These are phyloP conservation scores for Clusia tigrina DNA, from an alignment of 2,888 invertebrate species.

Conservation along the genomic window DNA sequence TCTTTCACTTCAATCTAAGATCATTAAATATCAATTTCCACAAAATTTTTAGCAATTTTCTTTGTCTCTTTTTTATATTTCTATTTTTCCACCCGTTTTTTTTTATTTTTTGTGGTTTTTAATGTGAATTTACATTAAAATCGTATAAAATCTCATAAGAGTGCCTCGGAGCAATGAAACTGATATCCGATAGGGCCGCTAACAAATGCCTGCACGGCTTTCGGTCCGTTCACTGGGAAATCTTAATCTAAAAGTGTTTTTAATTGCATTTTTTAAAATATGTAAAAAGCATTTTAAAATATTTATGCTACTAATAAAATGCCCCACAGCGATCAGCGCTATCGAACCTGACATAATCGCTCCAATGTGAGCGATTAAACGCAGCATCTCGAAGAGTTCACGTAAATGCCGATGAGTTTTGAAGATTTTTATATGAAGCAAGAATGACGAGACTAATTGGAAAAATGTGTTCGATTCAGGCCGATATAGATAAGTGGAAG, in stretches of 20 bases:
- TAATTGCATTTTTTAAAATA: conserved; percentile 26
- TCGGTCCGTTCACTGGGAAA: neutral
- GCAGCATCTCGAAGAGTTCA: too few species aligned
- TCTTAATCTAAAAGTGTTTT: conserved; percentile 23
- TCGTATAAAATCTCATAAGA: neutral
- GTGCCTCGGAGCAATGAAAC: neutral
- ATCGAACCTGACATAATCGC: too few species aligned
- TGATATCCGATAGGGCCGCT: conserved; percentile 20
- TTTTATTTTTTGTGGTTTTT: too few species aligned
- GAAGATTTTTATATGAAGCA: neutral
- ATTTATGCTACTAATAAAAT: conserved; percentile 9
- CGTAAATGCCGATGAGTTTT: neutral
- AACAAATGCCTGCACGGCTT: neutral
- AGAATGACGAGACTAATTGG: conserved; percentile 14
- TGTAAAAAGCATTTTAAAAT: conserved; percentile 22
- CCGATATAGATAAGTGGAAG: too few species aligned
- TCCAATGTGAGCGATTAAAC: too few species aligned
- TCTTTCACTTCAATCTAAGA: neutral
- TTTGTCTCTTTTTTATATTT: neutral
- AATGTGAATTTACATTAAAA: neutral
- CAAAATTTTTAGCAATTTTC: too few species aligned
- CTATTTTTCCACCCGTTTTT: neutral
- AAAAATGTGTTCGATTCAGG: conserved; percentile 27
- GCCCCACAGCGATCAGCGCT: neutral
- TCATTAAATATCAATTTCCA: too few species aligned